Percentiles rank a stretch among this genome's conserved stretches.
phyloP scores from a whole-genome alignment of 2,797 vertebrate species.

The Hozukius guyotensis region DNA sequence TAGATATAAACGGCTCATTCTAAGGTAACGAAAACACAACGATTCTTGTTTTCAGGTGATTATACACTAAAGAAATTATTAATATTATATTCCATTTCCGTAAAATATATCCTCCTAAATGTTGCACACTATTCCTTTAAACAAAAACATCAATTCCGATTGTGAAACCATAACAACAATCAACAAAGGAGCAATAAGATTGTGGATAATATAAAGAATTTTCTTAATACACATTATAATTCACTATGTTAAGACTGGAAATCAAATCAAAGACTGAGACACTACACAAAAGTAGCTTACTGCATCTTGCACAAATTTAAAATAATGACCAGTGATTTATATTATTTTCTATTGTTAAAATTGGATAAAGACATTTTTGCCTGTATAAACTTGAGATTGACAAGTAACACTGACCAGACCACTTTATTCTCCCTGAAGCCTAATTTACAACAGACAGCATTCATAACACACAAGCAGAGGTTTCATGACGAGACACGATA shows the following conservation, averaged over 20 bases:
- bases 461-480: slow-evolving; percentile 11
- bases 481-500: slow-evolving; percentile 22
- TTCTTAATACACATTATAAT: not conserved
- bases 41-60: not conserved
- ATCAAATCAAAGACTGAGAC: not conserved
- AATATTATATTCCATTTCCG: not conserved
- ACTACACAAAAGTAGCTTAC: not conserved
- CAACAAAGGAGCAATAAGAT: not conserved
- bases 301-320: not conserved
- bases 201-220: not conserved
- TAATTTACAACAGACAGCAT: slow-evolving; percentile 38
- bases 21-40: not conserved
- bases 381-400: slow-evolving; percentile 2
- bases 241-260: not conserved
- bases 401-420: slow-evolving; percentile 1
- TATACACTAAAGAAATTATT: not conserved
- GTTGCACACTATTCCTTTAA: not conserved
- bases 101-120: not conserved
- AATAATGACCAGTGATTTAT: not conserved
- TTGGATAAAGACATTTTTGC: not conserved
- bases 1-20: not conserved
- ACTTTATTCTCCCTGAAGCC: slow-evolving; percentile 10
- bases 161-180: not conserved
- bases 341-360: not conserved
- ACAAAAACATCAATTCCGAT: accelerated